phyloP scores from a whole-genome alignment of 2,888 invertebrate species.

The Dioctria linearis region DNA sequence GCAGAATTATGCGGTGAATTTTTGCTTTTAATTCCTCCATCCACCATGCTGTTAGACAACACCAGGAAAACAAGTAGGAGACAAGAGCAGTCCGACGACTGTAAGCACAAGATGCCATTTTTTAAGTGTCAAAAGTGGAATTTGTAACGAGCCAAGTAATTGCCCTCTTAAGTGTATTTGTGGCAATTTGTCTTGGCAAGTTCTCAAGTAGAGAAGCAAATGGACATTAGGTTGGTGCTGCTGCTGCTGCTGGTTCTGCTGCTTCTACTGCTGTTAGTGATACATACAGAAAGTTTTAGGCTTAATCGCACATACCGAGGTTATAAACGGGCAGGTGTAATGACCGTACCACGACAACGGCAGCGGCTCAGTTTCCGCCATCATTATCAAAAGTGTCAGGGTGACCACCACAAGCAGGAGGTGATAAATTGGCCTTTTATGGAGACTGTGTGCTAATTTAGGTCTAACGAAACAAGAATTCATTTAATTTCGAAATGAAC shows the following conservation, averaged over 20 bases:
- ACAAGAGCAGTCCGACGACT: constrained; percentile 8
- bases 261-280: neutral
- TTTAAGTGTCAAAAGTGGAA: constrained; percentile 53
- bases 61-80: neutral
- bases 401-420: constrained; percentile 9
- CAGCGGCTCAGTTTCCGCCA: neutral
- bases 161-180: constrained; percentile 34
- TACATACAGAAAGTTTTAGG: neutral
- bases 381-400: constrained; percentile 44
- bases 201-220: constrained; percentile 12
- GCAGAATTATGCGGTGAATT: constrained; percentile 47
- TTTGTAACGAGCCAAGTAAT: constrained; percentile 48
- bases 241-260: neutral
- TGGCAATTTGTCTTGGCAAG: constrained; percentile 34
- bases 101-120: constrained; percentile 47
- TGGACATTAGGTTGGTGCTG: neutral
- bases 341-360: constrained; percentile 8
- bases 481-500: neutral
- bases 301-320: neutral
- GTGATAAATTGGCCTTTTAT: constrained; percentile 34
- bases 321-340: constrained; percentile 43
- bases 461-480: neutral
- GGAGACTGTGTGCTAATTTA: constrained; percentile 40
- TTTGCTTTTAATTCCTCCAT: constrained; percentile 33
- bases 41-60: neutral